phyloP scores from a whole-genome alignment of 2,113 vertebrate species.

The Bagarius yarrelli region DNA sequence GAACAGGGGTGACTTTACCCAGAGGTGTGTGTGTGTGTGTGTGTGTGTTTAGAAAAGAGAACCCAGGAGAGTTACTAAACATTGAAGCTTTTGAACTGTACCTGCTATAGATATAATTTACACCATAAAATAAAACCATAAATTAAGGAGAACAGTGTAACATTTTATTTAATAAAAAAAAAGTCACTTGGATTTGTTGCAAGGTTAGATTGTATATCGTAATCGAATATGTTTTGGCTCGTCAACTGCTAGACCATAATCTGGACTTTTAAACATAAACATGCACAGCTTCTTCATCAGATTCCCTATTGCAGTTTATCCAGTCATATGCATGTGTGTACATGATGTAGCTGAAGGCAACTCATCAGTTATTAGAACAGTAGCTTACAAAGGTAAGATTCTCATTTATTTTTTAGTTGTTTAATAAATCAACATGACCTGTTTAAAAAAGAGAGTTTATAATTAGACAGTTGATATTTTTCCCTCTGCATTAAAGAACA shows the following conservation, averaged over 20 bases:
- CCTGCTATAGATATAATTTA: constrained; percentile 9
- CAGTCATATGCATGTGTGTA: not conserved
- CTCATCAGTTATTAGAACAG: not conserved
- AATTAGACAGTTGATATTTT: too few species aligned
- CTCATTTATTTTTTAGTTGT: not conserved
- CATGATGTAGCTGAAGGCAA: not conserved
- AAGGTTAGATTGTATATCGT: not conserved
- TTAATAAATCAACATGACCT: not conserved
- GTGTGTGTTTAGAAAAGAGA: not conserved
- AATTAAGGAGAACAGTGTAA: not conserved
- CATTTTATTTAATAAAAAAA: not conserved
- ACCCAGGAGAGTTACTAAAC: constrained; percentile 20
- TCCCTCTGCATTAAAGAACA: too few species aligned
- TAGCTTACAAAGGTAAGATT: not conserved
- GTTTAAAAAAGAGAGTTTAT: too few species aligned
- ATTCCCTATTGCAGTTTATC: not conserved
- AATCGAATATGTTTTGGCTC: not conserved
- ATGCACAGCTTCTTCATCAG: not conserved
- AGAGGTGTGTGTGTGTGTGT: not conserved
- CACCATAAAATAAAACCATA: not conserved
- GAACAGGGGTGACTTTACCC: constrained; percentile 1
- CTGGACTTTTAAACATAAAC: not conserved
- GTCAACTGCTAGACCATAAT: not conserved
- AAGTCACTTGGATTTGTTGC: not conserved
- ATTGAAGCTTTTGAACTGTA: constrained; percentile 9